Conservation (phyloP, 92 coral and sea anemone genomes). For the Epizoanthus stellaris region DNA sequence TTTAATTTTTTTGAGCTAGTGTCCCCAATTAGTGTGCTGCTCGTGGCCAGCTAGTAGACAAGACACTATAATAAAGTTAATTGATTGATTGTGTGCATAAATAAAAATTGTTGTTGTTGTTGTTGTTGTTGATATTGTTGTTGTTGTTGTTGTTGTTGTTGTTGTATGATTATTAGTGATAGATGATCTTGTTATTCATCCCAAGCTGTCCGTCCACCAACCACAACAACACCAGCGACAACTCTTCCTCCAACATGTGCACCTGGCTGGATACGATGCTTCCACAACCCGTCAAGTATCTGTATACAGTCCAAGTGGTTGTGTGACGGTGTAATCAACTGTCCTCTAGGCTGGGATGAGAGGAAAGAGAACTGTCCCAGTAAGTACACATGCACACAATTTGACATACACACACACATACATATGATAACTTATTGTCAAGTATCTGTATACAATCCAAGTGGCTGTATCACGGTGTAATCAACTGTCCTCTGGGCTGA, state of each 20-base stretch:
- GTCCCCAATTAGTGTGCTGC: no score
- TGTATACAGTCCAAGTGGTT: constrained; percentile 65
- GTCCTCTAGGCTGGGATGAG: constrained; percentile 74
- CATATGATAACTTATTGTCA: neutral
- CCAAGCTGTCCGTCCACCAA: constrained; percentile 40
- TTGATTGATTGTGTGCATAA: no score
- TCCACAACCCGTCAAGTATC: constrained; percentile 6
- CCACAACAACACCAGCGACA: neutral
- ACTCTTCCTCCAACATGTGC: constrained; percentile 27
- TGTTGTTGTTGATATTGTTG: no score
- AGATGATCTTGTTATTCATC: neutral
- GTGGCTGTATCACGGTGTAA: constrained; percentile 73
- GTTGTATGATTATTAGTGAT: no score
- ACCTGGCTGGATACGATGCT: constrained; percentile 44
- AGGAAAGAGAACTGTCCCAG: constrained; percentile 48
- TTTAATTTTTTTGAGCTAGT: no score
- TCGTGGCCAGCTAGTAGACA: no score
- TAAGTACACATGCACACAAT: no score
- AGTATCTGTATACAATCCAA: constrained; percentile 42
- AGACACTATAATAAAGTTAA: no score
- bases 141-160: no score
- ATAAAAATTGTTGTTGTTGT: no score
- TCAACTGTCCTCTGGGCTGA: constrained; percentile 64
- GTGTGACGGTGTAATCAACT: constrained; percentile 70
- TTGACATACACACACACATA: no score